These are phyloP conservation scores for Heliothis peltigera DNA, from an alignment of 2,888 invertebrate species.

Conservation along the genomic window DNA sequence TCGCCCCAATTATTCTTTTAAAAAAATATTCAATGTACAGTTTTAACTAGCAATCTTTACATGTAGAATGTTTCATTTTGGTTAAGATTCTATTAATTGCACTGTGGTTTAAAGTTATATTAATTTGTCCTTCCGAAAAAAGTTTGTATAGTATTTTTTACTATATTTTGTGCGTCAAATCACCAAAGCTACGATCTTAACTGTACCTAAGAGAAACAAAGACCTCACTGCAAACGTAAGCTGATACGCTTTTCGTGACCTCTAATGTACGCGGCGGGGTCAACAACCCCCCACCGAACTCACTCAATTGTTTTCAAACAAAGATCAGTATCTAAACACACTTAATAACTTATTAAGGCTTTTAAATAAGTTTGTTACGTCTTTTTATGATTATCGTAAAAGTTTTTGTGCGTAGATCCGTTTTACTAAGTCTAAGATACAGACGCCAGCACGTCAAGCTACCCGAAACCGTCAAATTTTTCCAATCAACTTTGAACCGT, in stretches of 20 bases:
- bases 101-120: too few relatives aligned
- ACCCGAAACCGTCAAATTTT: too few relatives aligned
- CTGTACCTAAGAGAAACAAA: constrained; percentile 25
- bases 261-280: constrained; percentile 30
- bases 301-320: constrained; percentile 47
- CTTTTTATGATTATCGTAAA: constrained; percentile 48
- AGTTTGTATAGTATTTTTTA: too few relatives aligned
- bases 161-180: neutral
- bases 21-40: too few relatives aligned
- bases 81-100: too few relatives aligned
- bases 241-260: constrained; percentile 34
- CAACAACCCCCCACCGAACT: constrained; percentile 38
- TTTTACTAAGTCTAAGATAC: constrained; percentile 17
- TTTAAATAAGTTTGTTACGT: constrained; percentile 61
- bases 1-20: too few relatives aligned
- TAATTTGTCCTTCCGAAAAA: too few relatives aligned
- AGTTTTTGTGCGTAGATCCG: constrained; percentile 41
- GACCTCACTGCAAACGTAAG: constrained; percentile 17
- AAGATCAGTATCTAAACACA: constrained; percentile 52
- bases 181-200: neutral
- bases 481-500: too few relatives aligned
- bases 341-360: constrained; percentile 52
- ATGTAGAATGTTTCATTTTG: too few relatives aligned
- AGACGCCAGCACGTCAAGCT: too few relatives aligned
- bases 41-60: too few relatives aligned